Base-by-base conservation (phyloP, 2,888 invertebrate genomes). In the Noctua fimbriata region DNA sequence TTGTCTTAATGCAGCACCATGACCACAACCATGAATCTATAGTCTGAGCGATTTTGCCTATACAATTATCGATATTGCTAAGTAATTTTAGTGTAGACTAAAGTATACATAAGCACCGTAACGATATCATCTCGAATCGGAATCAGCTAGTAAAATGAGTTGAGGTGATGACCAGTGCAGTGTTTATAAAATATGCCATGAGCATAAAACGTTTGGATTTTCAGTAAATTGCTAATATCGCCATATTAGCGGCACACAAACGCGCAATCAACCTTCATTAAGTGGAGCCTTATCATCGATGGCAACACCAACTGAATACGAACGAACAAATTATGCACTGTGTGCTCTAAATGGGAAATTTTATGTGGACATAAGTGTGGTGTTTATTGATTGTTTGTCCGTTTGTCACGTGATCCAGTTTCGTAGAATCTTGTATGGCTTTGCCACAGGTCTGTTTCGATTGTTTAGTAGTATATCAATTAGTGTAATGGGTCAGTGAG, bases 231-330 rank as follows among this genome's bases (percentile, higher is more conserved):
- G 81, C 79, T 87, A 87, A 89, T 85, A 89, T 86, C 69, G 79
- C 49, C 83, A 81, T 83, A 89, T 87, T 86, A 87, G 73, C 78
- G 72, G 36, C 36, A 78, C 75, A 86, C 87, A 88, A 87, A 81
- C 79, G 83, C 74, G 81, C 90, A 90, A 90, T 90, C 85, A 90
- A 82, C 77, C 65, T 76, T 87, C 83, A 86, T 90, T 90, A 87
- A 82, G 67, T 75, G 70, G 36, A 71, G 60, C 83, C 84, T 90
- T 90, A 88, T 85, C 76, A 89, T 84, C 75, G 74, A 84, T 83
- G 76, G 69, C 69, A 79, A 81, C 75, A 79, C 72, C 72, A 36
- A 71, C 73, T 41, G 81, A 85, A 88, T 83, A 67, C 63, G 36
- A 69, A 79, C 36, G 67, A 76, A 87, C 84, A 72, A 82, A 81